Percentiles rank a stretch among this genome's conserved stretches.
phyloP scores from a whole-genome alignment of 2,113 vertebrate species.

The Eidolon helvum region DNA sequence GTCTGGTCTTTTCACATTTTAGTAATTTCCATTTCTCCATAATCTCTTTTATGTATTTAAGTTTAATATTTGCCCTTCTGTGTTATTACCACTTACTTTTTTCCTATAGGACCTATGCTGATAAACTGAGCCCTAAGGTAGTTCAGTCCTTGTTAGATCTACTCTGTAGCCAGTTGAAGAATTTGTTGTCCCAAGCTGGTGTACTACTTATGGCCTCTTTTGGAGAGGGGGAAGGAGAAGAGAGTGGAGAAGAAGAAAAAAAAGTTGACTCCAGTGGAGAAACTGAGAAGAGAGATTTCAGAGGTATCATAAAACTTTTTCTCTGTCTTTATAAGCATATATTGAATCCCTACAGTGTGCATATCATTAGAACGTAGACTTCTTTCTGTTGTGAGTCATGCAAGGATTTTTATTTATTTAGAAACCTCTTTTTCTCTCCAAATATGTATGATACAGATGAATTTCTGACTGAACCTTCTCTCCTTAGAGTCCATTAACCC shows the following conservation, averaged over 20 bases:
- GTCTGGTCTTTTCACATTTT: neutral
- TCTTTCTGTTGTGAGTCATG: neutral
- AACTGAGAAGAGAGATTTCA: conserved; percentile 93
- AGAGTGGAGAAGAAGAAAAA: conserved; percentile 85
- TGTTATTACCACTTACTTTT: neutral
- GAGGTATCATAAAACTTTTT: conserved; percentile 83
- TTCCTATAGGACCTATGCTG: conserved; percentile 91
- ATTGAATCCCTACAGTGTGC: neutral
- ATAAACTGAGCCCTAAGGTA: conserved; percentile 95
- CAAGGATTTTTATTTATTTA: conserved; percentile 11
- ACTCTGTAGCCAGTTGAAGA: conserved; percentile 97
- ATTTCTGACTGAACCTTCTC: neutral
- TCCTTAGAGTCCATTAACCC: neutral
- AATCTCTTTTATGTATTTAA: neutral
- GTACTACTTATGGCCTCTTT: conserved; percentile 88
- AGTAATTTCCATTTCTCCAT: neutral
- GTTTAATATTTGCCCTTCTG: neutral
- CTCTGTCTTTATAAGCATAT: neutral
- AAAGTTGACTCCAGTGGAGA: conserved; percentile 87
- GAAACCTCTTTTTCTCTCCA: conserved; percentile 7
- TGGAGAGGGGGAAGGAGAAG: conserved; percentile 86
- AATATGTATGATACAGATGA: neutral
- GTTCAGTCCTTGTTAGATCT: conserved; percentile 97
- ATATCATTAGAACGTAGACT: neutral
- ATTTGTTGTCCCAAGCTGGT: conserved; percentile 93